A percentile compares a stretch with the other conserved stretches of the same genome.
phyloP scores from a whole-genome alignment of 2,888 invertebrate species.

The Euzophera pinguis region DNA sequence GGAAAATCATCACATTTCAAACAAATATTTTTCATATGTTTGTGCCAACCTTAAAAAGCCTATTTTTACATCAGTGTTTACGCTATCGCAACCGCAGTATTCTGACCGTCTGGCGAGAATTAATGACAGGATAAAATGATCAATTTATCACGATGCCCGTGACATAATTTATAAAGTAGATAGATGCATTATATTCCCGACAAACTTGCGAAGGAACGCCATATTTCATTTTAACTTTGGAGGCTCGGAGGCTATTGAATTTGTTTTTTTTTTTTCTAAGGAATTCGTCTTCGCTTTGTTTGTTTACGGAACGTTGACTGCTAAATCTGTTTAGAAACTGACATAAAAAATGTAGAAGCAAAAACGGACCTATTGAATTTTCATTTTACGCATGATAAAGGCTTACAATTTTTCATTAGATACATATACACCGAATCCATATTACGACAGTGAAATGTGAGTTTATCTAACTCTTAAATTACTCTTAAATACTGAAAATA shows the following conservation, averaged over 20 bases:
- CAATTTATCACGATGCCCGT: slow-evolving; percentile 25
- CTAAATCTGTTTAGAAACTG: slow-evolving; percentile 1
- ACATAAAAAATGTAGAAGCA: too few relatives aligned
- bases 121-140: slow-evolving; percentile 24
- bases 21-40: not conserved
- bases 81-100: slow-evolving; percentile 22
- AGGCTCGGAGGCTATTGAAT: slow-evolving; percentile 2
- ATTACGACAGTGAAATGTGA: too few relatives aligned
- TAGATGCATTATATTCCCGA: slow-evolving; percentile 25
- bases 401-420: too few relatives aligned
- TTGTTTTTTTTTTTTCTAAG: not conserved
- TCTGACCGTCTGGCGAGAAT: slow-evolving; percentile 23
- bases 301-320: slow-evolving; percentile 4
- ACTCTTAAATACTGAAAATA: too few relatives aligned
- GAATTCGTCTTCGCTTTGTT: not conserved
- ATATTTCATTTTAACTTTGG: slow-evolving; percentile 22
- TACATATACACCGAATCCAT: too few relatives aligned
- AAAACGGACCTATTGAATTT: too few relatives aligned
- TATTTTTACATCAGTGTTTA: slow-evolving; percentile 19
- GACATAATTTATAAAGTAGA: slow-evolving; percentile 27
- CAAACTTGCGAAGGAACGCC: slow-evolving; percentile 17
- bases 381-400: too few relatives aligned
- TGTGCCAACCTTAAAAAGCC: not conserved
- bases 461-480: too few relatives aligned
- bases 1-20: too few relatives aligned